Conservation (phyloP, 2,113 vertebrate species). For the Pardalotus punctatus region DNA sequence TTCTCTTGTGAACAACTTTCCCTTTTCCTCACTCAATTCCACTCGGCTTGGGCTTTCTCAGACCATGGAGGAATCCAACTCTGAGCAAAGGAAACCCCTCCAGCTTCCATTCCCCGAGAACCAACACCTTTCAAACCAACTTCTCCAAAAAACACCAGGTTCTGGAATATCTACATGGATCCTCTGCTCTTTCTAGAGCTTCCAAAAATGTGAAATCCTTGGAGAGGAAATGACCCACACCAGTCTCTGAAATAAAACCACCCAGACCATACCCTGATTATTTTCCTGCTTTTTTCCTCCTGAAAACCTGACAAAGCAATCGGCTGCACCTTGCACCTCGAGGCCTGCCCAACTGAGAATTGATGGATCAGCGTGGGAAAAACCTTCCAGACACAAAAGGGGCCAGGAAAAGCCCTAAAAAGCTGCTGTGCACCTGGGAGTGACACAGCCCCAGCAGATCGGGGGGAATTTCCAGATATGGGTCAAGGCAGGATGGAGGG, state of each 20-base stretch:
- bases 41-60: neutral
- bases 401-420: neutral
- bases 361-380: neutral
- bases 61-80: neutral
- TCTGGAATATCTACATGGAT: rapidly evolving
- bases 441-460: rapidly evolving
- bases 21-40: neutral
- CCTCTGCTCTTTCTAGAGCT: neutral
- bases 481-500: neutral
- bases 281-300: neutral
- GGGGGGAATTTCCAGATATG: rapidly evolving
- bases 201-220: neutral
- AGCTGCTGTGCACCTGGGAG: neutral
- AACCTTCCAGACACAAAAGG: neutral
- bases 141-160: neutral
- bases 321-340: neutral
- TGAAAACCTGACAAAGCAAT: neutral
- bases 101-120: neutral
- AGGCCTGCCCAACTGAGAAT: neutral
- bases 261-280: neutral
- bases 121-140: neutral
- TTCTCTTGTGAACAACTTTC: neutral
- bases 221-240: neutral
- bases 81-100: rapidly evolving
- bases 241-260: neutral